Base-by-base conservation (phyloP, 2,797 vertebrate species). In the Poeciliopsis gracilis region DNA sequence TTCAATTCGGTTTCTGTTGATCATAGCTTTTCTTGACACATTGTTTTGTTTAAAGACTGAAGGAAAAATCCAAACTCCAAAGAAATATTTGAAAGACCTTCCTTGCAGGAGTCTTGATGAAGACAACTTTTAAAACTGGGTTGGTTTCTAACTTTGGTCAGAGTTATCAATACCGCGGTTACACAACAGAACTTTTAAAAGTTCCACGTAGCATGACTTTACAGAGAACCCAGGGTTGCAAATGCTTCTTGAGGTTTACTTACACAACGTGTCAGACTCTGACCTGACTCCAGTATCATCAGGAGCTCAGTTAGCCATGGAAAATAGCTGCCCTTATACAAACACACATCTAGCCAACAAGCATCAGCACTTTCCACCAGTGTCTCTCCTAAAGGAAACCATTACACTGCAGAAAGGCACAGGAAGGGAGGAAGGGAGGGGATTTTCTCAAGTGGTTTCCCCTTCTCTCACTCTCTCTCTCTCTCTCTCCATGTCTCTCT, bases 341-440 rank as follows among this genome's bases (percentile, higher is more conserved):
- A 74, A 76, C 77, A 89, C 77, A 88, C 78, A 82, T 6, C 36
- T 25, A 75, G 86, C 80, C 82, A 90, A 89, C 79, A 83, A 71
- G 83, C 89, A 92, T 93, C 92, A 94, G 93, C 92, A 92, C 83
- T 95, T 94, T 93, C 92, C 92, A 90, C 87, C 83, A 89, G 71
- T 82, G 84, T 87, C 86, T 91, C 82, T 85, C 90, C 93, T 88
- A 92, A 91, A 94, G 92, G 91, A 94, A 94, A 87, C 91, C 91
- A 93, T 93, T 92, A 93, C 88, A 79, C 86, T 91, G 92, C 91
- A 92, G 84, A 93, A 93, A 92, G 77, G 83, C 79, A 53, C 79
- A 47, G 91, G 91, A 89, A 90, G 90, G 73, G 88, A 88, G 81
- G 82, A 89, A 87, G 86, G 89, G 88, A 33, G 86, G 87, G 90